Base-by-base conservation (phyloP, 1,140 invertebrate genomes). In the Macrocentrus cingulum region DNA sequence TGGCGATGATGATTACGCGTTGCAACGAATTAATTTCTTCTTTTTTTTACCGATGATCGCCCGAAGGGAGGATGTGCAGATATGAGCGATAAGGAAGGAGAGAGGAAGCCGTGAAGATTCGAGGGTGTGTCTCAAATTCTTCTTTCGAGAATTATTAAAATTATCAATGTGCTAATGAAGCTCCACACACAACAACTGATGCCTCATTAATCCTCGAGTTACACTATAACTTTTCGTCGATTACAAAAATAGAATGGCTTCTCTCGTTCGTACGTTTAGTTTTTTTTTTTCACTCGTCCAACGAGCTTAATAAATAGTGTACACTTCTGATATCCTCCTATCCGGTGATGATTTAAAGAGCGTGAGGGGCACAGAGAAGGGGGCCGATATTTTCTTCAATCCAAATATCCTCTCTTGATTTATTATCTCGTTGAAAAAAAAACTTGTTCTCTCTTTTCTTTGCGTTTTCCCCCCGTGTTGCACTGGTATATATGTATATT, bases 101-200 rank as follows among this genome's bases (percentile, higher is more conserved):
- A 51, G 50, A 52, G 50, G 49, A 57, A 41, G 48, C 56, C 34
- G 37, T 32, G 42, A 51, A 58, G 49, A 51, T 29, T 16, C 23
- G 49, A 51, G 56, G 56, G 56, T 58, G 56, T 58, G 56, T 58
- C 56, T 50, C 36, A 13, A 37, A 13, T 49, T 13, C 37, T 39
- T 6, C 22, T 36, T 20, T 48, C 2, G 20, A 15, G 34, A 34
- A 15, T 36, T 20, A 2, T 19, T 36, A 19, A 3, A 7, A 34
- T 34, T 34, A 7, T 6, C n/a, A n/a, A n/a, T n/a, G n/a, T n/a
- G n/a, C n/a, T n/a, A n/a, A n/a, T n/a, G n/a, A n/a, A n/a, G n/a
- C n/a, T n/a, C n/a, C n/a, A n/a, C n/a, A n/a, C n/a, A n/a, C n/a
- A n/a, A n/a, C n/a, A n/a, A n/a, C n/a, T n/a, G n/a, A n/a, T n/a